Percentiles rank a stretch among this genome's conserved stretches.
These are phyloP conservation scores for Serilophus lunatus DNA, from an alignment of 2,113 vertebrate species.

Conservation along the genomic window DNA sequence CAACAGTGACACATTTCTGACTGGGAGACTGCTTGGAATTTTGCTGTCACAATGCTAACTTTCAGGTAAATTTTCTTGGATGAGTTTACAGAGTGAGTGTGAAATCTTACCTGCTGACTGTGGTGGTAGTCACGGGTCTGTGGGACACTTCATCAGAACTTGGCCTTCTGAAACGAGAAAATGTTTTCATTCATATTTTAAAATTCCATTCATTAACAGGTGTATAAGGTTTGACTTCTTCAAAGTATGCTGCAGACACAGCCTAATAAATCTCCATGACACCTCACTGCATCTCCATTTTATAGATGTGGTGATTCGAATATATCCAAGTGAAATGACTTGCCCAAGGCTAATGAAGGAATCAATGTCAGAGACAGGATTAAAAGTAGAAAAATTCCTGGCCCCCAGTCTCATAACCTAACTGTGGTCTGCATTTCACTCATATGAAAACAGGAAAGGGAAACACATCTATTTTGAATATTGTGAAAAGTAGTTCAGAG, in stretches of 20 bases:
- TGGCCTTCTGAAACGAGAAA: slow-evolving; percentile 8
- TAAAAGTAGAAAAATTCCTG: slow-evolving; percentile 68
- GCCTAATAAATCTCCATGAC: slow-evolving; percentile 67
- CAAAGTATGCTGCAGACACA: slow-evolving; percentile 54
- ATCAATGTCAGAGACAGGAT: slow-evolving; percentile 65
- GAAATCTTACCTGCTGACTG: background rate
- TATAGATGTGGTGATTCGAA: slow-evolving; percentile 66
- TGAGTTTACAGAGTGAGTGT: background rate
- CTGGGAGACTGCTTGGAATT: background rate
- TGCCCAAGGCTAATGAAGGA: slow-evolving; percentile 69
- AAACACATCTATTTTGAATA: slow-evolving; percentile 66
- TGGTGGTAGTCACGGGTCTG: background rate
- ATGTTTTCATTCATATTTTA: slow-evolving; percentile 57
- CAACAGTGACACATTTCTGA: background rate
- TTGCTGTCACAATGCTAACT: background rate
- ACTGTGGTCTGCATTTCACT: slow-evolving; percentile 38
- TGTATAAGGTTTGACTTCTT: slow-evolving; percentile 53
- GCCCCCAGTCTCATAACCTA: slow-evolving; percentile 60
- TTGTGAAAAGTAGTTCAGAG: slow-evolving; percentile 39
- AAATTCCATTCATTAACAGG: slow-evolving; percentile 65
- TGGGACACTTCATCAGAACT: background rate
- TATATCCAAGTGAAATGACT: slow-evolving; percentile 69
- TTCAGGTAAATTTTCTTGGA: background rate
- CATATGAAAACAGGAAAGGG: slow-evolving; percentile 49
- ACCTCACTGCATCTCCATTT: slow-evolving; percentile 60